Percentiles rank a stretch among this genome's conserved stretches.
phyloP scores from a whole-genome alignment of 2,888 invertebrate genomes.

The Dasysyrphus albostriatus region DNA sequence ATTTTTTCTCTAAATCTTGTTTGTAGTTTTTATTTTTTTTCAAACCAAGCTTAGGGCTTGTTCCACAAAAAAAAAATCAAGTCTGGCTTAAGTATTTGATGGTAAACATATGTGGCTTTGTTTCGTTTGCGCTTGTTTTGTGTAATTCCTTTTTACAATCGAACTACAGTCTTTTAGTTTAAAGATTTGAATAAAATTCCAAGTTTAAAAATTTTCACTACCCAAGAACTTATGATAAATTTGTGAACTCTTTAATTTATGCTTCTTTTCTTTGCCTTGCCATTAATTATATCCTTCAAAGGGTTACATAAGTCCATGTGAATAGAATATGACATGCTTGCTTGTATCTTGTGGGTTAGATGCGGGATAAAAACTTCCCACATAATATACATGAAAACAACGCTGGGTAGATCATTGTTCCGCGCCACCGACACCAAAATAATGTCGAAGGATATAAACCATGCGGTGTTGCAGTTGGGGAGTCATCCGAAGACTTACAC shows the following conservation, averaged over 20 bases:
- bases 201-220: too few species aligned
- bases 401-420: slow-evolving; percentile 40
- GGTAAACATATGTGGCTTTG: too few species aligned
- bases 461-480: slow-evolving; percentile 26
- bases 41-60: too few species aligned
- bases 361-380: background rate
- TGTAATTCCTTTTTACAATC: too few species aligned
- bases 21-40: too few species aligned
- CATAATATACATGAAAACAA: slow-evolving; percentile 26
- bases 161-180: too few species aligned
- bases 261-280: background rate
- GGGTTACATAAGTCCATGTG: slow-evolving; percentile 60
- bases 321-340: slow-evolving; percentile 35
- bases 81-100: too few species aligned
- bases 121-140: too few species aligned
- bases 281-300: slow-evolving; percentile 60
- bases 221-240: background rate
- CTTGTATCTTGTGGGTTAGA: slow-evolving; percentile 33
- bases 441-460: slow-evolving; percentile 60
- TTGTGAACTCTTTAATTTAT: background rate
- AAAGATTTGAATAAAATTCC: too few species aligned
- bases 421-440: slow-evolving; percentile 51
- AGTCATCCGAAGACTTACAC: slow-evolving; percentile 15
- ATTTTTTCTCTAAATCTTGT: too few species aligned
- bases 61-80: too few species aligned